Conservation (phyloP, 2,888 invertebrate species). For the Cheilosia scutellata region DNA sequence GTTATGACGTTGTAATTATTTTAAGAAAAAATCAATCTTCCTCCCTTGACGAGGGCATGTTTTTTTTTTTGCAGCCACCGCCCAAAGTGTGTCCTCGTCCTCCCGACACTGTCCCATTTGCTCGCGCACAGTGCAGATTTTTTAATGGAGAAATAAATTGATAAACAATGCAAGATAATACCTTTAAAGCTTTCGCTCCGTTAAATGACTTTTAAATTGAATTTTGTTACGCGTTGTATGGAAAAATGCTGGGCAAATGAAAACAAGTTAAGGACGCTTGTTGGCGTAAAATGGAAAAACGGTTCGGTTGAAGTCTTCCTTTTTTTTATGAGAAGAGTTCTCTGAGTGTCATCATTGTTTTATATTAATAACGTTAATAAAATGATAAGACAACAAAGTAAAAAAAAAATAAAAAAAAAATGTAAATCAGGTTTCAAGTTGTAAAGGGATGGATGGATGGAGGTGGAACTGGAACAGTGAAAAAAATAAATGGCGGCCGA, state of each 20-base stretch:
- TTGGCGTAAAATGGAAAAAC: conserved; percentile 20
- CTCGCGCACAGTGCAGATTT: conserved; percentile 71
- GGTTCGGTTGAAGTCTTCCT: conserved; percentile 17
- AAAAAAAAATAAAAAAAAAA: conserved; percentile 21
- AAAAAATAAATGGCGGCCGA: too few species aligned
- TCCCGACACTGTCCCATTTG: conserved; percentile 26
- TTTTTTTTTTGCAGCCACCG: conserved; percentile 6
- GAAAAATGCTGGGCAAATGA: conserved; percentile 33
- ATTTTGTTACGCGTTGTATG: conserved; percentile 73
- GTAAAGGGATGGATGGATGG: neutral
- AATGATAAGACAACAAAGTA: conserved; percentile 17
- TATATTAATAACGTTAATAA: conserved; percentile 62
- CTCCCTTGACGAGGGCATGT: conserved; percentile 11
- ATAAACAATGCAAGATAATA: conserved; percentile 78
- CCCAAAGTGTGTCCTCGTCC: conserved; percentile 41
- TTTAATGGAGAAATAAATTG: conserved; percentile 77
- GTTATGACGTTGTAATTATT: conserved; percentile 71
- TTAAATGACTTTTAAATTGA: conserved; percentile 79
- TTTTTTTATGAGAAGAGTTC: conserved; percentile 29
- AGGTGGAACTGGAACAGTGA: neutral
- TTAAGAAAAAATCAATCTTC: conserved; percentile 59
- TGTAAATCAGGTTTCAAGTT: neutral
- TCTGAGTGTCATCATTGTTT: conserved; percentile 58
- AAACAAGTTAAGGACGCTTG: conserved; percentile 9
- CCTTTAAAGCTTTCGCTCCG: conserved; percentile 78